Evolutionary conservation across 2,797 vertebrate genomes (phyloP).

Genomic region (Champsocephalus esox): DNA sequence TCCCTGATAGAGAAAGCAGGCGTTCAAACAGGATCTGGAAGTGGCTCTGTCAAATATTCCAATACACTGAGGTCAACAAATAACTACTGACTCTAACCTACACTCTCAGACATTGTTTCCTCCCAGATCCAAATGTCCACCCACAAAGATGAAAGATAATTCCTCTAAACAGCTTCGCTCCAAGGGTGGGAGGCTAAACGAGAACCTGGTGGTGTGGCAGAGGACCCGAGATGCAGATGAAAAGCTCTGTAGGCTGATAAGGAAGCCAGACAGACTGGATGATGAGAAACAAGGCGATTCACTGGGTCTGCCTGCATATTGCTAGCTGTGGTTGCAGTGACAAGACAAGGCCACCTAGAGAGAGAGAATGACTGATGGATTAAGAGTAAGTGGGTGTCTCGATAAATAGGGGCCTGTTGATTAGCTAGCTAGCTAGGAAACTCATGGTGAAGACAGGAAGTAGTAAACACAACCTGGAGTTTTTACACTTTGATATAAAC

Average conservation of each 20-base stretch:
- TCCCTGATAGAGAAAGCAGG: neutral
- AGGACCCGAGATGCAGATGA: slow-evolving; percentile 75
- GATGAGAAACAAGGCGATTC: slow-evolving; percentile 71
- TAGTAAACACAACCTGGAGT: too few relatives aligned
- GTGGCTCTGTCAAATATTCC: neutral
- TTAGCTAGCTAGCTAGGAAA: too few relatives aligned
- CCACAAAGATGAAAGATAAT: slow-evolving; percentile 72
- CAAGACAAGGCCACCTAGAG: slow-evolving; percentile 49
- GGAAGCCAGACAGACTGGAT: slow-evolving; percentile 75
- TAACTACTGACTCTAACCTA: slow-evolving; percentile 30
- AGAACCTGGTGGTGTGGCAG: slow-evolving; percentile 68
- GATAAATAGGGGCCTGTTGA: neutral
- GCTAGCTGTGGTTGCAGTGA: slow-evolving; percentile 35
- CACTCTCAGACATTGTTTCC: slow-evolving; percentile 44
- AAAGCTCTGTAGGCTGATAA: slow-evolving; percentile 77
- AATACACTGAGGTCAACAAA: slow-evolving; percentile 6
- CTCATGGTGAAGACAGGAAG: too few relatives aligned
- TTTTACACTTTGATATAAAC: too few relatives aligned
- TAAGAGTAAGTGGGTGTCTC: slow-evolving; percentile 16
- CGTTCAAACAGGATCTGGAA: slow-evolving; percentile 5
- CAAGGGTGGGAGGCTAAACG: slow-evolving; percentile 68
- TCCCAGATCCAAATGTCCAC: slow-evolving; percentile 54
- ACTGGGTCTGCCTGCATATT: slow-evolving; percentile 24
- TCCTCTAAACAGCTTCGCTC: slow-evolving; percentile 65
- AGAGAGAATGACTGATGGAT: slow-evolving; percentile 11